These are phyloP conservation scores for Epizoanthus scotinus DNA, from an alignment of 92 coral and sea anemone genomes.

Conservation along the genomic window DNA sequence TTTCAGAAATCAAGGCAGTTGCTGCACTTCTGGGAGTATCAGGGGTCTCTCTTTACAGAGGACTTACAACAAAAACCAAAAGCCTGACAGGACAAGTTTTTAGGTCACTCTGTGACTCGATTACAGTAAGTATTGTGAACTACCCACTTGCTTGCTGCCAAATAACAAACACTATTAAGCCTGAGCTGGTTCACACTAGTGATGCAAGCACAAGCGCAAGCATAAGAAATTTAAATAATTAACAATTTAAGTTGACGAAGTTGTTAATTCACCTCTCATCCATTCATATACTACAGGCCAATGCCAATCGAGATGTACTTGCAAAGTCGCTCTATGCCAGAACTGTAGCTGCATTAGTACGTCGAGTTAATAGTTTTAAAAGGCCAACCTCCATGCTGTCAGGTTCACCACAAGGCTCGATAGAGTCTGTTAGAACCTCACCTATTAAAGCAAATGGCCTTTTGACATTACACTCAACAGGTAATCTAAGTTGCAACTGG, in stretches of 20 bases:
- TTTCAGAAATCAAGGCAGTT: conserved; percentile 89
- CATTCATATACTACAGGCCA: conserved; percentile 62
- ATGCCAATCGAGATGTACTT: conserved; percentile 79
- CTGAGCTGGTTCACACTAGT: too few relatives aligned
- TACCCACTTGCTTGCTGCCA: too few relatives aligned
- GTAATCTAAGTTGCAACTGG: too few relatives aligned
- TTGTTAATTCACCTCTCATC: neutral
- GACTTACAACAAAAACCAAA: conserved; percentile 89
- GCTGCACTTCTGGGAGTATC: conserved; percentile 92
- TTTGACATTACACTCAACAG: conserved; percentile 50
- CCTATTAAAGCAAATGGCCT: conserved; percentile 62
- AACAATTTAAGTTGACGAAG: too few relatives aligned
- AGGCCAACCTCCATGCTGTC: conserved; percentile 72
- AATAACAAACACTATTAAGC: too few relatives aligned
- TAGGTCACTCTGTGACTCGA: conserved; percentile 77
- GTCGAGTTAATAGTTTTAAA: conserved; percentile 92
- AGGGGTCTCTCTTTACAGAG: conserved; percentile 87
- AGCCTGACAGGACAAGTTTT: conserved; percentile 83
- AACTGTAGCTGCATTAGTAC: conserved; percentile 84
- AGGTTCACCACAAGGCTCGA: conserved; percentile 66
- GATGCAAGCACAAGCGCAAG: too few relatives aligned
- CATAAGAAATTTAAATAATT: too few relatives aligned
- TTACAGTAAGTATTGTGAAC: conserved; percentile 56
- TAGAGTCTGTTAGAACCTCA: conserved; percentile 64
- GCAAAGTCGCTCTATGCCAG: conserved; percentile 87